These are phyloP conservation scores for Procapra przewalskii DNA, from an alignment of 2,113 vertebrate species.

Conservation along the genomic window DNA sequence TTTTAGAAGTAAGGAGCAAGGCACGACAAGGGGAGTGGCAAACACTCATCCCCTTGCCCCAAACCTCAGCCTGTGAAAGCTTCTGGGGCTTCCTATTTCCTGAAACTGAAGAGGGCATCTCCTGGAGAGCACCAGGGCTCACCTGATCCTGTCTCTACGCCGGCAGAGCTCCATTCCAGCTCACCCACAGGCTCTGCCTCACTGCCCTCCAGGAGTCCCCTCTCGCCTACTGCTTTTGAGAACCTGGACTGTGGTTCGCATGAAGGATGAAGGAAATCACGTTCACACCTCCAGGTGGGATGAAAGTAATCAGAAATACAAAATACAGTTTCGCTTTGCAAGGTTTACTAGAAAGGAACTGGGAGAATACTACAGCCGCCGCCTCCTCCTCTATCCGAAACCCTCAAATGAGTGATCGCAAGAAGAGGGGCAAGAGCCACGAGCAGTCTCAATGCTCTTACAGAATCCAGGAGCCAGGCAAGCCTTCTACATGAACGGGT, in stretches of 20 bases:
- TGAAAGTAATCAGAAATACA: constrained; percentile 20
- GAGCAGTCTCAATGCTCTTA: accelerated
- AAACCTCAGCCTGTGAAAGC: background rate
- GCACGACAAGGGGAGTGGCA: background rate
- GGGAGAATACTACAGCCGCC: background rate
- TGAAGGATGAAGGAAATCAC: background rate
- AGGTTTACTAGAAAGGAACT: background rate
- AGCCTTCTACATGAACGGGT: background rate
- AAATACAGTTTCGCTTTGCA: background rate
- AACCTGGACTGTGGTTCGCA: background rate
- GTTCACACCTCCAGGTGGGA: background rate
- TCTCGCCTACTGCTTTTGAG: background rate
- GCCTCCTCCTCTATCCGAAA: background rate
- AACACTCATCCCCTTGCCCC: background rate
- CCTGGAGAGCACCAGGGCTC: background rate
- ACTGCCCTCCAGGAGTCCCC: background rate
- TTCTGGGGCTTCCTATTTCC: background rate
- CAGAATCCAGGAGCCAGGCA: background rate
- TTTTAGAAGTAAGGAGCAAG: background rate
- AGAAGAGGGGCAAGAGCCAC: too few relatives aligned
- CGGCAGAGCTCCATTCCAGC: accelerated
- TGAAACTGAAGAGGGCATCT: background rate
- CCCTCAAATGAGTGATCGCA: background rate
- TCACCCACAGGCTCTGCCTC: background rate
- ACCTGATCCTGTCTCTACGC: background rate